Percentiles rank a stretch among this genome's conserved stretches.
These are phyloP conservation scores for Gymnocephalus cernua DNA, from an alignment of 2,113 vertebrate genomes.

Conservation along the genomic window DNA sequence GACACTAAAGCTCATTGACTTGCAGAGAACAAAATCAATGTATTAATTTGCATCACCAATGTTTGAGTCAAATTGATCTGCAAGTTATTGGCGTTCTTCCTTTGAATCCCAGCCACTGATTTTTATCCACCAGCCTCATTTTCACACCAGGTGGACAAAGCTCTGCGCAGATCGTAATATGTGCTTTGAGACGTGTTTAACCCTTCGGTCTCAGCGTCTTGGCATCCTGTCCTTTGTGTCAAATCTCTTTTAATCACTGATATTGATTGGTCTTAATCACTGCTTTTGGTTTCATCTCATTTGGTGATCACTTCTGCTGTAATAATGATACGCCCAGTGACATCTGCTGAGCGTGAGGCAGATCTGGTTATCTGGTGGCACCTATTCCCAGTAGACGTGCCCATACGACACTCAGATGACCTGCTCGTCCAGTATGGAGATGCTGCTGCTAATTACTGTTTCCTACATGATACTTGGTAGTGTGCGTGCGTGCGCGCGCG, in stretches of 20 bases:
- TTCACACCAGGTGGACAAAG: conserved; percentile 2
- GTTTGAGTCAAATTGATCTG: conserved; percentile 26
- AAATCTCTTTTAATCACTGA: conserved; percentile 67
- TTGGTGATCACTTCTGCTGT: conserved; percentile 45
- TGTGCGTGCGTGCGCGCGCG: background rate
- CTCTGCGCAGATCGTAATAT: background rate
- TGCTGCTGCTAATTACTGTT: conserved; percentile 20
- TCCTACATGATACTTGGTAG: conserved; percentile 2
- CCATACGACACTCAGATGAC: conserved; percentile 10
- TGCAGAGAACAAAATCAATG: conserved; percentile 36
- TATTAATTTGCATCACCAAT: conserved; percentile 40
- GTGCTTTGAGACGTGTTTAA: conserved; percentile 53
- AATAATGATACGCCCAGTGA: conserved; percentile 47
- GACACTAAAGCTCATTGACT: conserved; percentile 6
- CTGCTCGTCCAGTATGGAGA: conserved; percentile 17
- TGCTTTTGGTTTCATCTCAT: conserved; percentile 63
- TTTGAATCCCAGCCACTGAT: conserved; percentile 9
- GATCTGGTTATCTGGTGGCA: conserved; percentile 56
- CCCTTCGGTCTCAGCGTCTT: conserved; percentile 48
- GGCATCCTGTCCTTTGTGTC: conserved; percentile 56
- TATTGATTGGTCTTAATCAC: conserved; percentile 74
- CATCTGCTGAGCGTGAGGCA: conserved; percentile 61
- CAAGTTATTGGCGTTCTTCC: conserved; percentile 16
- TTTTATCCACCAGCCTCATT: conserved; percentile 14
- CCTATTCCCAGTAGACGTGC: conserved; percentile 50